Evolutionary conservation across 2,888 invertebrate genomes (phyloP), one percentile per base, ranked within the genome.

Genomic region (Busseola fusca): DNA sequence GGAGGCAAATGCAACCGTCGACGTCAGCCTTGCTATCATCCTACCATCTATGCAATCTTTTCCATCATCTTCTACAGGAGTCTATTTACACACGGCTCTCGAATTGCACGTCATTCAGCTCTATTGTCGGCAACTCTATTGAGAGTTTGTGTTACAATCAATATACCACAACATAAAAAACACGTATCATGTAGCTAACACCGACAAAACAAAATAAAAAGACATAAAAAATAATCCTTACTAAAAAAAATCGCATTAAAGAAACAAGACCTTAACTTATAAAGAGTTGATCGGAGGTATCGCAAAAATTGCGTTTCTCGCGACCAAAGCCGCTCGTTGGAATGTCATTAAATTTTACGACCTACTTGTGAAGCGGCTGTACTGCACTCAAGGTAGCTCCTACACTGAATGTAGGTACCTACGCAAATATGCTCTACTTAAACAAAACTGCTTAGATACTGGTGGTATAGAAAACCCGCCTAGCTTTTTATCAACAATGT

Each of bases 341-440:
- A 90, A 91, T 92, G 91, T 92, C 91, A 92, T 94, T 92, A 94
- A 93, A 88, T 93, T 94, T 94, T 94, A 94, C 90, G 91, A 91
- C 86, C 92, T 90, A 90, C 90, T 91, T 88, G 91, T 87, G 89
- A 86, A 87, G 87, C 87, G 87, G 87, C 80, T 78, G 84, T 85
- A 84, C 80, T 76, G 82, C 74, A 84, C 82, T 86, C 83, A 82
- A 84, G 66, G 85, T 82, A 82, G 78, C 72, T 64, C 69, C 73
- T 76, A 74, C 57, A 27, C 42, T 64, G 56, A 57, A 63, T 69
- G 72, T 74, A 37, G 25, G 37, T 78, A n/a, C n/a, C n/a, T n/a
- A 78, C 74, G 74, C 65, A 81, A 83, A 83, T 78, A 81, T 83
- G 80, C 56, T 84, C 78, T 80, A 82, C 77, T 82, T 85, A 63